Evolutionary conservation across 2,113 vertebrate genomes (phyloP), one percentile per base, ranked within the genome.

Genomic region (Athene noctua): DNA sequence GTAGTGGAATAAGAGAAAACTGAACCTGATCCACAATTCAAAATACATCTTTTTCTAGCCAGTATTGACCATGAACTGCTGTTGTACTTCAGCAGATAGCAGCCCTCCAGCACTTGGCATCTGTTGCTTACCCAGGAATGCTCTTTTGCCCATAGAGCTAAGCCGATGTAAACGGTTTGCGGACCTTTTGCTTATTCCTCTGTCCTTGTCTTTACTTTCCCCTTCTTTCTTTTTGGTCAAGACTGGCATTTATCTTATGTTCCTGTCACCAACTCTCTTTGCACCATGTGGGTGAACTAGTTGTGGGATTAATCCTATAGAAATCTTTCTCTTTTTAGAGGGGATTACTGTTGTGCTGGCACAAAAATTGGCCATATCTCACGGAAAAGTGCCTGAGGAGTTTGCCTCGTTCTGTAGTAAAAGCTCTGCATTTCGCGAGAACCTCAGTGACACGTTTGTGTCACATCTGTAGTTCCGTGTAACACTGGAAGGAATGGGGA

Each of bases 251-350:
- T 15, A 22, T 61, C 46, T 74, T 27, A 23, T 38, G 59, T 80
- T 47, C 26, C 30, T 73, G 15, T 26, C 10, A 9, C 27, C 1
- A 1, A 9, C 6, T 2, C 10, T 5, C 23, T 44, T 14, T 2
- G 1, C 10, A 9, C 16, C 2, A 13, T 7, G 16, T 1, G 9
- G 3, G 5, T 38, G 26, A 72, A 16, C 15, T 70, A 17, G 9
- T 80, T 82, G 22, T 71, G 23, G 25, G 13, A 29, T 72, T 80
- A 87, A 63, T 2, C 4, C 16, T 18, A 21, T 8, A 42, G 29
- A 73, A 90, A 80, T 5, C 4, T 65, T 88, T 61, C 40, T 26
- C 34, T 18, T 1, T 47, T 66, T 0, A 1, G 4, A 7, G 27
- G 8, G 6, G 1, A 0, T 40, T 54, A 26, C 23, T 54, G 30